phyloP scores from a whole-genome alignment of 2,888 invertebrate species.

The Agrilus cyanescens region DNA sequence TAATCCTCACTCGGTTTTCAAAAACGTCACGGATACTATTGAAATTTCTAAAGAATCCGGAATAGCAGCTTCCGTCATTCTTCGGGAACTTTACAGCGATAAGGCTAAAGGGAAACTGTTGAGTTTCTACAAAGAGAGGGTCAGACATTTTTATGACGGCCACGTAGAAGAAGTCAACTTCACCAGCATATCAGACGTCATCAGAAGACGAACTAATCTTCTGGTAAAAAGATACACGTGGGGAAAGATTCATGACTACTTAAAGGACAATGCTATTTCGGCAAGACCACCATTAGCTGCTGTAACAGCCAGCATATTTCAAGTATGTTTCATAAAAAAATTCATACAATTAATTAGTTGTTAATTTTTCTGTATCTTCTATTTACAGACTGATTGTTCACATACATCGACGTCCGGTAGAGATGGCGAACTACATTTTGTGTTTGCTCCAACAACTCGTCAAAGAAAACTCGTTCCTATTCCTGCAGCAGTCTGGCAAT shows the following conservation, averaged over 20 bases:
- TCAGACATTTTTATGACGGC: constrained; percentile 77
- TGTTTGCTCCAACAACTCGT: constrained; percentile 66
- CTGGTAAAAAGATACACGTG: constrained; percentile 67
- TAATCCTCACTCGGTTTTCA: constrained; percentile 77
- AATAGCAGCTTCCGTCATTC: constrained; percentile 67
- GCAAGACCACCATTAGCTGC: constrained; percentile 69
- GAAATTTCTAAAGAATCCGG: constrained; percentile 55
- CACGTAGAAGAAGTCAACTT: constrained; percentile 78
- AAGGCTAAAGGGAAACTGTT: constrained; percentile 66
- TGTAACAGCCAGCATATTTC: constrained; percentile 70
- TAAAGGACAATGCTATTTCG: constrained; percentile 59
- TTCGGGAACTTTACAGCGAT: constrained; percentile 74
- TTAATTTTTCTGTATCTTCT: neutral
- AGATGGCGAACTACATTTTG: constrained; percentile 79
- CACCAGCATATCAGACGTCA: constrained; percentile 67
- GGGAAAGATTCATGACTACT: constrained; percentile 64
- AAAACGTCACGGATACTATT: constrained; percentile 74
- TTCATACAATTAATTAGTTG: constrained; percentile 5
- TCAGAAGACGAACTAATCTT: constrained; percentile 69
- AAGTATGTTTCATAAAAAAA: constrained; percentile 37
- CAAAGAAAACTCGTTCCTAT: constrained; percentile 72
- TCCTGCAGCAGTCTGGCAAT: constrained; percentile 68
- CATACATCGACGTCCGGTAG: constrained; percentile 61
- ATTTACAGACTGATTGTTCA: constrained; percentile 65
- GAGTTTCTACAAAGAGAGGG: constrained; percentile 79